These are phyloP conservation scores for Nilaparvata lugens DNA, from an alignment of 1,140 invertebrate genomes.

Conservation along the genomic window DNA sequence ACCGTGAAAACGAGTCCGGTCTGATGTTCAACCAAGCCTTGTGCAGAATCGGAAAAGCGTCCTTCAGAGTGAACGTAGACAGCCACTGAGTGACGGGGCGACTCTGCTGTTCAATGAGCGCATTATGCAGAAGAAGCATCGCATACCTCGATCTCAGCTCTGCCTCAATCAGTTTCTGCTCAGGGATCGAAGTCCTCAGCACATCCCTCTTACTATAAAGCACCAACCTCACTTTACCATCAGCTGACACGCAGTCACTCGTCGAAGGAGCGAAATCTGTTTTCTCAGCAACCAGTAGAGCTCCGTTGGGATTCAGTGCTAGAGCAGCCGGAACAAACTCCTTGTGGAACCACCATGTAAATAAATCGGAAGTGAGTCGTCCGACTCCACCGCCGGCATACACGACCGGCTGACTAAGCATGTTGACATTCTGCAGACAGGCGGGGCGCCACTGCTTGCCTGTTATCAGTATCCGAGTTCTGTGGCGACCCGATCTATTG, in stretches of 20 bases:
- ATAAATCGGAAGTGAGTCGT: constrained; percentile 39
- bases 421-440: constrained; percentile 41
- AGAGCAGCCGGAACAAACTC: constrained; percentile 42
- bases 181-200: constrained; percentile 30
- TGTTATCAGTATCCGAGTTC: constrained; percentile 40
- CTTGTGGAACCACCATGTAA: constrained; percentile 44
- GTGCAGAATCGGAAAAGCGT: constrained; percentile 42
- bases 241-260: constrained; percentile 34
- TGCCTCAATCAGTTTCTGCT: constrained; percentile 32
- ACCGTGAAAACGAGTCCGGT: constrained; percentile 37
- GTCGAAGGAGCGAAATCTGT: constrained; percentile 35
- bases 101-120: constrained; percentile 21
- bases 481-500: constrained; percentile 40
- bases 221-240: constrained; percentile 36
- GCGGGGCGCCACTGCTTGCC: constrained; percentile 41
- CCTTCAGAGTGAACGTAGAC: constrained; percentile 38
- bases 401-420: constrained; percentile 44
- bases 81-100: constrained; percentile 31
- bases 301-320: constrained; percentile 39
- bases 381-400: constrained; percentile 44
- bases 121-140: constrained; percentile 31
- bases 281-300: constrained; percentile 36
- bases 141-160: constrained; percentile 37
- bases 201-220: constrained; percentile 10
- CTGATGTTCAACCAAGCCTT: constrained; percentile 40